These are phyloP conservation scores for Hemicrepidius hirtus DNA, from an alignment of 2,888 invertebrate genomes.

Conservation along the genomic window DNA sequence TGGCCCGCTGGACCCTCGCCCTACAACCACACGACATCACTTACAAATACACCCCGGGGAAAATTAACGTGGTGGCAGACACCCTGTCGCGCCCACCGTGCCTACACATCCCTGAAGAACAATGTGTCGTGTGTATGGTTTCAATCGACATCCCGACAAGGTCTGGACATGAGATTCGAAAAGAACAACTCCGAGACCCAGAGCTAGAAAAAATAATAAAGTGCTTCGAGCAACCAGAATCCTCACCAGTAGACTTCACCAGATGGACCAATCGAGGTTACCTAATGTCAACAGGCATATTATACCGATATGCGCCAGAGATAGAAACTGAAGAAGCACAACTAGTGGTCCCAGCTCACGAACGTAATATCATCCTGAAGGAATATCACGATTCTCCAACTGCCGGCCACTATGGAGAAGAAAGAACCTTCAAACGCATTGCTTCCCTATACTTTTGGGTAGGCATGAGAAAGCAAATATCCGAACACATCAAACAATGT, in stretches of 20 bases:
- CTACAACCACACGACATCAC: slow-evolving; percentile 66
- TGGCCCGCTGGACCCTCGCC: slow-evolving; percentile 69
- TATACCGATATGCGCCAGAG: slow-evolving; percentile 51
- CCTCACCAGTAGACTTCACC: slow-evolving; percentile 17
- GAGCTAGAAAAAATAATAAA: slow-evolving; percentile 51
- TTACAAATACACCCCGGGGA: slow-evolving; percentile 66
- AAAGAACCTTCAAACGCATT: slow-evolving; percentile 57
- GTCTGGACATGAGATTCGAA: background rate
- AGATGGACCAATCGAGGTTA: slow-evolving; percentile 49
- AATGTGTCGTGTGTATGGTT: slow-evolving; percentile 15
- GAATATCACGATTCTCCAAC: slow-evolving; percentile 57
- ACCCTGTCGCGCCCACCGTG: slow-evolving; percentile 54
- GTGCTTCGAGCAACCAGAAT: slow-evolving; percentile 36
- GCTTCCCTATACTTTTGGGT: slow-evolving; percentile 58
- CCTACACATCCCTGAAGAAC: slow-evolving; percentile 62
- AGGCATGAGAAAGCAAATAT: slow-evolving; percentile 55
- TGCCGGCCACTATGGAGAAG: slow-evolving; percentile 61
- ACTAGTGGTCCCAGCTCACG: slow-evolving; percentile 50
- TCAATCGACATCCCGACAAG: background rate
- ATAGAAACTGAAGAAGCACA: slow-evolving; percentile 59
- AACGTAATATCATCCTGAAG: slow-evolving; percentile 48
- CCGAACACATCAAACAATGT: slow-evolving; percentile 47
- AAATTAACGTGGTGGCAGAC: slow-evolving; percentile 66
- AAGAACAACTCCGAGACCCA: slow-evolving; percentile 48
- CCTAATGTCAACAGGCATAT: slow-evolving; percentile 45